phyloP scores from a whole-genome alignment of 2,797 vertebrate species.

The Pipistrellus nathusii region DNA sequence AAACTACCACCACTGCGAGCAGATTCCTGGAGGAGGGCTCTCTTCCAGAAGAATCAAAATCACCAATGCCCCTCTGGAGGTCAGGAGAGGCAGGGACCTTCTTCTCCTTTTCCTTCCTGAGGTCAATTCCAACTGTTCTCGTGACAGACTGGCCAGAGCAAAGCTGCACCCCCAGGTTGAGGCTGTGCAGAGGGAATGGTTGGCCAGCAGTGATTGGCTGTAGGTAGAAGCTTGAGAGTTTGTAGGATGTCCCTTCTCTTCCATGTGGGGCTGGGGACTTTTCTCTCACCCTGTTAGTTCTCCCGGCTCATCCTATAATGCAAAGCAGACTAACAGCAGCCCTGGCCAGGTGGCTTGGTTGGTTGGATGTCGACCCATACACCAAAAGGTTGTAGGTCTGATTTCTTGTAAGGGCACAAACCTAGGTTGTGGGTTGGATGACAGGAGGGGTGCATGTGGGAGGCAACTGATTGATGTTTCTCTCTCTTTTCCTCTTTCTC shows the following conservation, averaged over 20 bases:
- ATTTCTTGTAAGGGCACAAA: background rate
- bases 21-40: accelerated
- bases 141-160: background rate
- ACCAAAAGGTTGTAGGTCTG: background rate
- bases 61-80: background rate
- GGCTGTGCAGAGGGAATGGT: background rate
- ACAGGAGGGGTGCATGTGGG: background rate
- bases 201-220: too few species aligned
- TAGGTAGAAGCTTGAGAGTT: background rate
- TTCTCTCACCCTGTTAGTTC: background rate
- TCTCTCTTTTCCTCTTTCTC: background rate
- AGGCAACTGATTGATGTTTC: accelerated
- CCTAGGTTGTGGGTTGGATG: background rate
- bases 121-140: background rate
- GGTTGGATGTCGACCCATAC: background rate
- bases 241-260: accelerated
- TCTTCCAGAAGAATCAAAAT: background rate
- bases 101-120: background rate
- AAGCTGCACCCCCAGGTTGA: background rate
- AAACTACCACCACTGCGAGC: background rate
- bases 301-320: too few species aligned
- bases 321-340: background rate
- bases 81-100: too few species aligned
- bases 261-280: background rate
- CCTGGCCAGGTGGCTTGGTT: background rate